These are phyloP conservation scores for Eledona agricola DNA, from an alignment of 2,888 invertebrate species.

Conservation along the genomic window DNA sequence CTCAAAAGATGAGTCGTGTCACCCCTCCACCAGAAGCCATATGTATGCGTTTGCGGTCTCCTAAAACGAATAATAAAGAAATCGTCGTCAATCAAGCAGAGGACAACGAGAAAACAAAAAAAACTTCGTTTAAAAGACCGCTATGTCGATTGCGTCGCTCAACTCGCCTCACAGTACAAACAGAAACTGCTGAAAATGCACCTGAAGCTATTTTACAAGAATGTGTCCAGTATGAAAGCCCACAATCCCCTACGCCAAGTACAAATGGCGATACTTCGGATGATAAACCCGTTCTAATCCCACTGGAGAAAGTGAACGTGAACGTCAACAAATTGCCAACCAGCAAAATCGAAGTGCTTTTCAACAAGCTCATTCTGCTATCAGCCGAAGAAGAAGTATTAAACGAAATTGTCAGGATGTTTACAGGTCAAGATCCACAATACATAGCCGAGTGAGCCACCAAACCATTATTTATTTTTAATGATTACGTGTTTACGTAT, in stretches of 20 bases:
- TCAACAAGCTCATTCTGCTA: conserved; percentile 45
- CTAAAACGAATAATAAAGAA: conserved; percentile 1
- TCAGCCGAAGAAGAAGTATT: conserved; percentile 47
- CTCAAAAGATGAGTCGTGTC: no score
- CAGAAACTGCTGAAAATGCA: background rate
- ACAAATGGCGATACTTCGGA: no score
- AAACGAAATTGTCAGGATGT: conserved; percentile 45
- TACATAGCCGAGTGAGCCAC: conserved; percentile 48
- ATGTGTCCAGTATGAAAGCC: conserved; percentile 16
- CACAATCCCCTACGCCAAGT: conserved; percentile 31
- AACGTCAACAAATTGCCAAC: conserved; percentile 27
- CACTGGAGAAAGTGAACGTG: conserved; percentile 34
- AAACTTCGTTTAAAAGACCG: conserved; percentile 13
- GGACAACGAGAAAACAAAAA: background rate
- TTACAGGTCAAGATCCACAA: conserved; percentile 42
- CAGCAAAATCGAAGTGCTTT: conserved; percentile 40
- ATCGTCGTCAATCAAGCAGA: background rate
- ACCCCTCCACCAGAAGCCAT: no score
- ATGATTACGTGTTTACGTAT: conserved; percentile 17
- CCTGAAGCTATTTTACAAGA: conserved; percentile 4
- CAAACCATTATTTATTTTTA: conserved; percentile 11
- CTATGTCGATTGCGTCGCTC: conserved; percentile 21
- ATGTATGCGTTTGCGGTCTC: no score
- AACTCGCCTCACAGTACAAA: background rate
- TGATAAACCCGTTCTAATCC: conserved; percentile 36